Percentiles rank a stretch among this genome's conserved stretches.
phyloP scores from a whole-genome alignment of 30 jellyfish, hydroid and myxozoan genomes.

The Cassiopea xamachana region DNA sequence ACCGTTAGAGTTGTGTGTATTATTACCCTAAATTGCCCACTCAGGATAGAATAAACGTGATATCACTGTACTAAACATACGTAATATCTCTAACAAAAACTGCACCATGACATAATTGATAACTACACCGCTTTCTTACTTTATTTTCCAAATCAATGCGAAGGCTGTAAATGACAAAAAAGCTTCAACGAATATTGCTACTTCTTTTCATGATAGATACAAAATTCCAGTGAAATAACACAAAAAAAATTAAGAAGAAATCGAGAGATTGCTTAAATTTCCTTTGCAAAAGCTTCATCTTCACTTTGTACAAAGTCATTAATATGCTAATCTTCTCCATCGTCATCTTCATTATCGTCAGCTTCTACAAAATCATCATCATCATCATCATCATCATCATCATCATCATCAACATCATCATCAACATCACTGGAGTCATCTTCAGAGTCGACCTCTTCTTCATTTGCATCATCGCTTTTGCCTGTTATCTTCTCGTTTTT shows the following conservation, averaged over 20 bases:
- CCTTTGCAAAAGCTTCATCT: neutral
- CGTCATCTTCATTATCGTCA: constrained; percentile 25
- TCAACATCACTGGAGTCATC: constrained; percentile 17
- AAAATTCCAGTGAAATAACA: neutral
- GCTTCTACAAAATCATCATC: constrained; percentile 14
- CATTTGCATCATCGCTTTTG: neutral
- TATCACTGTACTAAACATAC: too few species aligned
- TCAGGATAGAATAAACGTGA: too few species aligned
- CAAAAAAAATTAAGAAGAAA: neutral
- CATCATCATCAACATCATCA: constrained; percentile 13
- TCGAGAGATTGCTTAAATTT: neutral
- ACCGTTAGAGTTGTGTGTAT: too few species aligned
- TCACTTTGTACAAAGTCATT: neutral
- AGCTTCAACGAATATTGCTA: too few species aligned
- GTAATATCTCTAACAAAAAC: too few species aligned
- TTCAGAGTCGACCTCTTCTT: constrained; percentile 9
- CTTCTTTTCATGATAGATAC: neutral
- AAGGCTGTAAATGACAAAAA: too few species aligned
- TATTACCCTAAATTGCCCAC: too few species aligned
- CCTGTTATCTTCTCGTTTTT: neutral
- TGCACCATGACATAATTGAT: too few species aligned
- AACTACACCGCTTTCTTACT: too few species aligned
- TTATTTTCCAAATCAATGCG: too few species aligned
- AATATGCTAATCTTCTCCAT: constrained; percentile 6
- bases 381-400: constrained; percentile 2